Conservation (phyloP, 2,888 invertebrate genomes). For the Bibio marci region DNA sequence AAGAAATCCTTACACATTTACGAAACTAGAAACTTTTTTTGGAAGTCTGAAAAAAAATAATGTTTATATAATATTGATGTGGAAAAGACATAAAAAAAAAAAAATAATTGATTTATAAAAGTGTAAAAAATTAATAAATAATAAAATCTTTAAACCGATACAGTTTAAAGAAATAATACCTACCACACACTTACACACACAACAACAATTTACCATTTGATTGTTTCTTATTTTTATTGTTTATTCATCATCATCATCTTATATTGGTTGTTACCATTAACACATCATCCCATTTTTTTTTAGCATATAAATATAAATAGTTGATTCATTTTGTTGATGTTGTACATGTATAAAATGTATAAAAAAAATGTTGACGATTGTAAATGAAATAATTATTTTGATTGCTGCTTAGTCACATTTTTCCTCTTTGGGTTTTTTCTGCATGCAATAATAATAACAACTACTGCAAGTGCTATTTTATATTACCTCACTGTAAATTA, state of each 20-base stretch:
- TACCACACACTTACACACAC: constrained; percentile 17
- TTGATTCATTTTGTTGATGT: too few species aligned
- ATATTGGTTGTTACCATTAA: too few species aligned
- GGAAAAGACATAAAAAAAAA: constrained; percentile 11
- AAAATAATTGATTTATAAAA: constrained; percentile 11
- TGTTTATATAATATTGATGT: constrained; percentile 4
- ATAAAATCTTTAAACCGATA: constrained; percentile 33
- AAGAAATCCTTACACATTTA: neutral
- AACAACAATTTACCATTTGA: neutral
- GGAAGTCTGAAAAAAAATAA: neutral
- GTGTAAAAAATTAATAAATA: too few species aligned
- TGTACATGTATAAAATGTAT: too few species aligned
- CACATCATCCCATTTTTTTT: too few species aligned
- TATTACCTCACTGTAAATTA: constrained; percentile 20
- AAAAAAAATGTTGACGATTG: too few species aligned
- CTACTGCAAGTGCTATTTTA: neutral
- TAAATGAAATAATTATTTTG: too few species aligned
- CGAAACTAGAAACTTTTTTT: neutral
- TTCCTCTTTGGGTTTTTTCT: too few species aligned
- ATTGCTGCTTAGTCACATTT: too few species aligned
- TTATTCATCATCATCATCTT: too few species aligned
- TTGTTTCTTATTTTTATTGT: neutral
- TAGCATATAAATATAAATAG: too few species aligned
- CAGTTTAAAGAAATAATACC: constrained; percentile 36
- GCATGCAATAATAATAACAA: too few species aligned